Evolutionary conservation across 2,797 vertebrate genomes (phyloP), one percentile per base, ranked within the genome.

Genomic region (Neopelma chrysocephalum): DNA sequence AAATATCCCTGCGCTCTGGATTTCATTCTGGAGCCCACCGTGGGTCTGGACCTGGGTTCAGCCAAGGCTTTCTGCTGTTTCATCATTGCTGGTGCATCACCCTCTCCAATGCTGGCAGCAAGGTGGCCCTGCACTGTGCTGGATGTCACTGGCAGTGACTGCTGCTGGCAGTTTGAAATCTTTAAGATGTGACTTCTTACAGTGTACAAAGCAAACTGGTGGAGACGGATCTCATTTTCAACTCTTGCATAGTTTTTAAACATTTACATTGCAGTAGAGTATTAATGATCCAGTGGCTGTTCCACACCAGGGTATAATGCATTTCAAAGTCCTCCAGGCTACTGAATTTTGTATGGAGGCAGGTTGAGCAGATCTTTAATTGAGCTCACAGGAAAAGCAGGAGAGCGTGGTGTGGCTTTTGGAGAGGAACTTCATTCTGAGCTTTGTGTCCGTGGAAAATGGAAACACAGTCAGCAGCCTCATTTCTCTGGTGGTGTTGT

Each of bases 341-440:
- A 10, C 85, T 94, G 89, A 91, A 95, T 96, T 97, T 96, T 97
- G 85, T 73, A 91, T 90, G 93, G 77, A 65, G 92, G 82, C 80
- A 93, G 91, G 84, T 90, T 90, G 82, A 83, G 76, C 54, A 56
- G 69, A 61, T 79, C 82, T 90, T 86, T 96, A 95, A 91, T 95
- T 92, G 93, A 91, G 79, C 91, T 95, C 72, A 4, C 82, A 93
- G 89, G 89, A 93, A 21, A 77, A 82, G 77, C 32, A 70, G 43
- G 81, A 72, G 53, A 72, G 48, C 5, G 3, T 22, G 81, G n/a
- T 54, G 32, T 3, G 20, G 72, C 65, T 93, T 57, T 72, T 13
- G 6, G 72, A 81, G 69, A 53, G 47, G 48, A 32, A 76, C 91
- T 93, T 66, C 36, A 15, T 68, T 76, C 71, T 73, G 70, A 72